phyloP scores from a whole-genome alignment of 1,140 invertebrate genomes.

The Patella vulgata region DNA sequence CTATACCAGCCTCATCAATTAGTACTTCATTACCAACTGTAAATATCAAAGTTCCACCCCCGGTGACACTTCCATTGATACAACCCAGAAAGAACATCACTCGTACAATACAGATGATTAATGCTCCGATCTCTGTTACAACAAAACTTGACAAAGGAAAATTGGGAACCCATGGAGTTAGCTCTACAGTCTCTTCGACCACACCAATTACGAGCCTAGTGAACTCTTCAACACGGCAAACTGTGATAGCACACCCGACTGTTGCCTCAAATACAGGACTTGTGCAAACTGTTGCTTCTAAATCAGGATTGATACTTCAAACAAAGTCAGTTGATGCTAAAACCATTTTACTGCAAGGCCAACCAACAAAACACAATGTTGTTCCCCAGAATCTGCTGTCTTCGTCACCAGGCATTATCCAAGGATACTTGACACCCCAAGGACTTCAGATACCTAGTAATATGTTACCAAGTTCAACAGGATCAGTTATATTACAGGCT shows the following conservation, averaged over 20 bases:
- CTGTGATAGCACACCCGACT: neutral
- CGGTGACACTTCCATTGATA: conserved; percentile 47
- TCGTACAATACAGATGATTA: conserved; percentile 45
- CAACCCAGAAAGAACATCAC: conserved; percentile 44
- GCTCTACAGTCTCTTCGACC: neutral
- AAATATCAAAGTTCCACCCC: conserved; percentile 51
- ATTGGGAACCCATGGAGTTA: neutral
- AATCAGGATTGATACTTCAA: neutral
- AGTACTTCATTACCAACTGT: conserved; percentile 44
- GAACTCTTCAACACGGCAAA: neutral
- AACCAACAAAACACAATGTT: too few relatives aligned
- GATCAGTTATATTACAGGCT: too few relatives aligned
- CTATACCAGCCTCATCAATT: conserved; percentile 8
- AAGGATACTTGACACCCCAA: too few relatives aligned
- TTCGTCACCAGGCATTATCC: too few relatives aligned
- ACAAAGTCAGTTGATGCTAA: too few relatives aligned
- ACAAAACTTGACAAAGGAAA: conserved; percentile 21
- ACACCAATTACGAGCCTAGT: conserved; percentile 6
- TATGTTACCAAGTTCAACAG: too few relatives aligned
- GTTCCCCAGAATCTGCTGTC: too few relatives aligned
- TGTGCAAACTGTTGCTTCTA: neutral
- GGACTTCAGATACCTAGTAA: too few relatives aligned
- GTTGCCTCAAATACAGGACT: neutral
- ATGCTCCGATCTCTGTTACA: conserved; percentile 44
- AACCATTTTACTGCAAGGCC: too few relatives aligned